Base-by-base conservation (phyloP, 2,888 invertebrate species). In the Linnaemya vulpina region DNA sequence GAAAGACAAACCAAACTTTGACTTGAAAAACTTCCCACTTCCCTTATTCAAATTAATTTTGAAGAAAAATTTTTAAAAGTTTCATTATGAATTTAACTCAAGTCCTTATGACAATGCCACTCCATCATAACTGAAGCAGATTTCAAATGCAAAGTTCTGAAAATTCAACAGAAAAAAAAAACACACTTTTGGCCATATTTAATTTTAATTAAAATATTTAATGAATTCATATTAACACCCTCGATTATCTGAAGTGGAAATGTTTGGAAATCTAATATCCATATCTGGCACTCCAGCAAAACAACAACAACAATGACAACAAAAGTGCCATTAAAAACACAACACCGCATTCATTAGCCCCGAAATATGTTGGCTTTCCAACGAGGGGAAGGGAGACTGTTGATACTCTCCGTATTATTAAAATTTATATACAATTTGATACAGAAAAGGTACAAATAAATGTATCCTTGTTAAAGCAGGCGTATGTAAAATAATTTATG, bases 311-410 rank as follows among this genome's bases (percentile, higher is more conserved):
- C 49, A 11, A 62, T 38, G 8, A 67, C 20, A 67, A 67, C 55
- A 67, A 55, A 22, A 76, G 35, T 49, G 60, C 35, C 74, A 80
- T 80, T 80, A 74, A 80, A 80, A 80, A 67, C 51, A 80, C 30
- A 67, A 80, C 67, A 60, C 30, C 67, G 74, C 58, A 67, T 80
- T 67, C 67, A 80, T 80, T 80, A 74, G 58, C 73, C 38, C 43
- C 53, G 11, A 40, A 71, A 70, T 35, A 73, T 67, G 67, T 74
- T 80, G 43, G 60, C 38, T 55, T 11, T 43, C 17, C 1, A 22
- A 43, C 5, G 1, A 30, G 46, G 15, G 49, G n/a, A n/a, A 17
- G 63, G 8, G 13, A n/a, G 13, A 8, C 11, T 10, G n/a, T n/a
- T 20, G 10, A 17, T 51, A 8, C 20, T 20, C 11, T 40, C 11